phyloP scores from a whole-genome alignment of 2,797 vertebrate genomes.

The Etheostoma perlongum region DNA sequence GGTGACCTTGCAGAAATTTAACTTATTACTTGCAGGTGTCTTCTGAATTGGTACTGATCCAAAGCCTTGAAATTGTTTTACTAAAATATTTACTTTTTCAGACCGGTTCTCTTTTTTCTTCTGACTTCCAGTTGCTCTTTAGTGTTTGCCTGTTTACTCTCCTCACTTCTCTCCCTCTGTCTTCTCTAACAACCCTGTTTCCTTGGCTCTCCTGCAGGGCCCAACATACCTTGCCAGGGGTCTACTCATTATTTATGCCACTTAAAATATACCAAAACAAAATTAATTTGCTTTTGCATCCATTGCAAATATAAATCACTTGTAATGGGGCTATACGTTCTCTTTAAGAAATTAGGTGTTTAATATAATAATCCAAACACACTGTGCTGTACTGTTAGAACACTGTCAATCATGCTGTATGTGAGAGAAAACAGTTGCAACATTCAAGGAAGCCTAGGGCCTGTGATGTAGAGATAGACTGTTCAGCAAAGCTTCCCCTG shows the following conservation, averaged over 20 bases:
- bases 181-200: slow-evolving; percentile 36
- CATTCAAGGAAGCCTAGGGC: slow-evolving; percentile 16
- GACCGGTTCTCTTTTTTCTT: not conserved
- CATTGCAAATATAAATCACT: slow-evolving; percentile 43
- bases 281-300: slow-evolving; percentile 43
- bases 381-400: slow-evolving; percentile 13
- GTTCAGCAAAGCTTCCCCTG: slow-evolving; percentile 28
- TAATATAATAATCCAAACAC: slow-evolving; percentile 3
- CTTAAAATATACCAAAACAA: slow-evolving; percentile 58
- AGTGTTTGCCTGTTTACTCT: slow-evolving; percentile 18
- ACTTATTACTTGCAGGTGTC: not conserved
- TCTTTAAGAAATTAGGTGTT: slow-evolving; percentile 39
- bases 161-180: not conserved
- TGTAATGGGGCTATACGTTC: slow-evolving; percentile 31
- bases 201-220: slow-evolving; percentile 41
- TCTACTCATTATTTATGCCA: slow-evolving; percentile 46
- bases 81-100: not conserved
- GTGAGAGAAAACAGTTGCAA: slow-evolving; percentile 23
- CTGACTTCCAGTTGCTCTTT: slow-evolving; percentile 19
- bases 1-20: slow-evolving; percentile 11
- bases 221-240: slow-evolving; percentile 38
- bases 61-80: not conserved
- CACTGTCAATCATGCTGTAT: slow-evolving; percentile 8
- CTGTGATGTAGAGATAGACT: slow-evolving; percentile 30
- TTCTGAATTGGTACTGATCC: slow-evolving; percentile 2